These are phyloP conservation scores for Drosophila quadrilineata DNA, from an alignment of 1,140 invertebrate species.

Conservation along the genomic window DNA sequence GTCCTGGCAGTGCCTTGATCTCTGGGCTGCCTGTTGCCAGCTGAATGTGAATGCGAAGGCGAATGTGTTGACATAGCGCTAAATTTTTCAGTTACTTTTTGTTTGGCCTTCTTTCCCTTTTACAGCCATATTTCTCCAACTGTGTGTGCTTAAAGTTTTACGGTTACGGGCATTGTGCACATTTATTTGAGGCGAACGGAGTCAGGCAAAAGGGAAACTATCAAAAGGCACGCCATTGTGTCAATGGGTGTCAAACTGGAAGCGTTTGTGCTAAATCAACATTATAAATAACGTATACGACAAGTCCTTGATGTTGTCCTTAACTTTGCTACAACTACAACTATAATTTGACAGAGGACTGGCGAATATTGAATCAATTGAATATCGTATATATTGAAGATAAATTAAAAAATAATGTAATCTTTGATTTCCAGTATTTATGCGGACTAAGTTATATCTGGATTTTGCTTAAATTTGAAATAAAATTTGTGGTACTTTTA, in stretches of 20 bases:
- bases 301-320: neutral
- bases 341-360: neutral
- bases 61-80: constrained; percentile 73
- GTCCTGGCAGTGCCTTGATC: neutral
- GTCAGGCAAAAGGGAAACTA: constrained; percentile 17
- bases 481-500: neutral
- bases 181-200: constrained; percentile 54
- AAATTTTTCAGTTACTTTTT: constrained; percentile 73
- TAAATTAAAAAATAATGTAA: neutral
- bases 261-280: constrained; percentile 53
- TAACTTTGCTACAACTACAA: too few species aligned
- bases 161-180: constrained; percentile 25
- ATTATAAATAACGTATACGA: constrained; percentile 43
- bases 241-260: constrained; percentile 54
- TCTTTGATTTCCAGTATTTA: neutral
- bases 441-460: neutral
- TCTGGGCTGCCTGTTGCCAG: constrained; percentile 20
- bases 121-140: neutral
- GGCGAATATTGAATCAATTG: too few species aligned
- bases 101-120: constrained; percentile 47
- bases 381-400: too few species aligned
- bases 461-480: neutral
- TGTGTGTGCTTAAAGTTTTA: constrained; percentile 60
- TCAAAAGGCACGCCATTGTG: constrained; percentile 43
- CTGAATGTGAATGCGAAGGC: constrained; percentile 10